Base-by-base conservation (phyloP, 2,797 vertebrate species). In the Pipistrellus pygmaeus region DNA sequence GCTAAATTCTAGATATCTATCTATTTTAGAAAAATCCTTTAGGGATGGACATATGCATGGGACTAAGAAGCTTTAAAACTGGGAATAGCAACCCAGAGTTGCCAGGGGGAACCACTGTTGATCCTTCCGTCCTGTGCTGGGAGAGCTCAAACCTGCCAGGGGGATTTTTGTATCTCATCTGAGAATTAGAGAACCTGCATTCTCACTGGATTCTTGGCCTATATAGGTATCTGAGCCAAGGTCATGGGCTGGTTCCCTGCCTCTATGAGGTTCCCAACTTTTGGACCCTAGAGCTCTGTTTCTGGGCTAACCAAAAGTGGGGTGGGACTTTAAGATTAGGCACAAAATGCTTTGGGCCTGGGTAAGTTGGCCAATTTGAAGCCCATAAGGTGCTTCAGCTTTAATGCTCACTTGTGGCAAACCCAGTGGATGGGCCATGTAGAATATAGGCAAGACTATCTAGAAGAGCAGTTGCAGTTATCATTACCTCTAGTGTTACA, bases 401-500 rank as follows among this genome's bases (percentile, higher is more conserved):
- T 82, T 32, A 23, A 8, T 32, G 66, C 17, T 97, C 91, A 94
- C 81, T 93, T 85, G 62, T 32, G 76, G 60, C 62, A 14, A 23
- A 13, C 14, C 18, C 57, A 23, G 25, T 21, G 32, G 48, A 44
- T 6, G 11, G 64, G 68, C 53, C 81, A 6, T 32, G 13, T 62
- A 62, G 60, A 62, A 30, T 14, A 62, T 62, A 62, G 60, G 60
- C 60, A 30, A 62, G 60, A 32, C 18, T 64, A 6, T 25, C 6
- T n/a, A 6, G 15, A 32, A 68, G 73, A 73, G 5, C 14, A 32
- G 38, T 6, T 69, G n/a, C 25, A 21, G 41, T 23, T 85, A 15
- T 38, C 13, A 8, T 75, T 41, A 21, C 51, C 73, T 32, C 30
- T 18, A 9, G 38, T 77, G 44, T 78, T 62, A 44, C 53, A 1